These are phyloP conservation scores for Chironomus riparius DNA, from an alignment of 2,888 invertebrate genomes.

Conservation along the genomic window DNA sequence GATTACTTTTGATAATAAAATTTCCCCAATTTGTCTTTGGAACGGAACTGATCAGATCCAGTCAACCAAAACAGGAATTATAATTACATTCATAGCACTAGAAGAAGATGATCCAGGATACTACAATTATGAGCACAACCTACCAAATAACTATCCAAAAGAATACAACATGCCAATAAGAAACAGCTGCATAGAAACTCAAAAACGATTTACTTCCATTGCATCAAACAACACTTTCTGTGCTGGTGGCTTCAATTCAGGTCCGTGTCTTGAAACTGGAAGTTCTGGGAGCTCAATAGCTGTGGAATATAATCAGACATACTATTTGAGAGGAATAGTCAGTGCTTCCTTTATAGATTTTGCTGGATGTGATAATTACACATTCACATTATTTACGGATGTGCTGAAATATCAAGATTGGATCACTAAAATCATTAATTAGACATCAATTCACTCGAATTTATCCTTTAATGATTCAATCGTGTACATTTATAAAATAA, in stretches of 20 bases:
- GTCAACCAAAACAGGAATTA: background rate
- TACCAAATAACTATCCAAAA: background rate
- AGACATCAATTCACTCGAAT: background rate
- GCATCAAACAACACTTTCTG: background rate
- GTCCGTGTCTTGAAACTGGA: background rate
- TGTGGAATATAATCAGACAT: background rate
- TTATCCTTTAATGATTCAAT: background rate
- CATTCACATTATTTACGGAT: background rate
- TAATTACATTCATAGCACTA: background rate
- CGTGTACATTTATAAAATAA: background rate
- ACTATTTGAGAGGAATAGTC: background rate
- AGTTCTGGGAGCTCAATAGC: background rate
- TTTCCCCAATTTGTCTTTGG: background rate
- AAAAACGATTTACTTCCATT: background rate
- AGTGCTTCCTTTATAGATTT: background rate
- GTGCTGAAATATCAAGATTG: background rate
- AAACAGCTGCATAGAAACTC: background rate
- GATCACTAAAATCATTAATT: background rate
- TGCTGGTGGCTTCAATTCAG: background rate
- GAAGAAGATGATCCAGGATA: background rate
- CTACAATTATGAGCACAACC: background rate
- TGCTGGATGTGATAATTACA: slow-evolving; percentile 7
- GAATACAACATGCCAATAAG: background rate
- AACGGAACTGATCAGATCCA: background rate
- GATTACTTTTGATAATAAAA: background rate